Evolutionary conservation across 2,797 vertebrate genomes (phyloP).

Genomic region (Cottoperca gobio): DNA sequence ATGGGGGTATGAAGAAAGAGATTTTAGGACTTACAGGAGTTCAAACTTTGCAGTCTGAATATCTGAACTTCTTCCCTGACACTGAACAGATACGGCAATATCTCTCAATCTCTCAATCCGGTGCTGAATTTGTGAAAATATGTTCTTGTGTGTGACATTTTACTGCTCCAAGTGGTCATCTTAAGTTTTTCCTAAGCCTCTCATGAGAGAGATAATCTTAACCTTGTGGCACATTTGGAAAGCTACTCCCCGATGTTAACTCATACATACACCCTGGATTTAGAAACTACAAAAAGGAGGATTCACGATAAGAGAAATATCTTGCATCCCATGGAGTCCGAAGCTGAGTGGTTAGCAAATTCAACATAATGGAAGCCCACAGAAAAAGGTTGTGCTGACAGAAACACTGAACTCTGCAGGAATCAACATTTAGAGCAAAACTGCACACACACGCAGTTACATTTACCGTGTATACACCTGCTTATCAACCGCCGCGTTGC

Average conservation of each 20-base stretch:
- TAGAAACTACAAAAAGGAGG: conserved; percentile 60
- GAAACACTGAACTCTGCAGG: conserved; percentile 45
- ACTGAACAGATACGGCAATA: conserved; percentile 13
- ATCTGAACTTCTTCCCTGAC: conserved; percentile 14
- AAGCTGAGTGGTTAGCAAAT: conserved; percentile 52
- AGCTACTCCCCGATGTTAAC: conserved; percentile 45
- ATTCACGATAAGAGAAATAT: conserved; percentile 46
- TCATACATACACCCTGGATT: conserved; percentile 38
- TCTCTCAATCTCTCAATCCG: conserved; percentile 16
- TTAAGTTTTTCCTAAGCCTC: conserved; percentile 43
- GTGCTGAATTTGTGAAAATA: conserved; percentile 24
- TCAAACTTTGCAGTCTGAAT: conserved; percentile 13
- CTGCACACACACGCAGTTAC: conserved; percentile 47
- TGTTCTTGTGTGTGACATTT: conserved; percentile 47
- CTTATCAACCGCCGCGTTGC: conserved; percentile 59
- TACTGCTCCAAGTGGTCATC: conserved; percentile 53
- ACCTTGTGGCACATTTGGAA: conserved; percentile 47
- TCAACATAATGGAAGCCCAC: conserved; percentile 28
- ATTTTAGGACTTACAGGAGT: conserved; percentile 15
- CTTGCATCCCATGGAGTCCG: conserved; percentile 42
- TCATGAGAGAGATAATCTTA: conserved; percentile 63
- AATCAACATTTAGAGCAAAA: conserved; percentile 37
- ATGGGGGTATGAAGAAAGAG: background rate
- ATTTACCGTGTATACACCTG: conserved; percentile 69
- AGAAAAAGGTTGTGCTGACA: conserved; percentile 60